Evolutionary conservation across 2,888 invertebrate species (phyloP).

Genomic region (Leptinotarsa haldemani): DNA sequence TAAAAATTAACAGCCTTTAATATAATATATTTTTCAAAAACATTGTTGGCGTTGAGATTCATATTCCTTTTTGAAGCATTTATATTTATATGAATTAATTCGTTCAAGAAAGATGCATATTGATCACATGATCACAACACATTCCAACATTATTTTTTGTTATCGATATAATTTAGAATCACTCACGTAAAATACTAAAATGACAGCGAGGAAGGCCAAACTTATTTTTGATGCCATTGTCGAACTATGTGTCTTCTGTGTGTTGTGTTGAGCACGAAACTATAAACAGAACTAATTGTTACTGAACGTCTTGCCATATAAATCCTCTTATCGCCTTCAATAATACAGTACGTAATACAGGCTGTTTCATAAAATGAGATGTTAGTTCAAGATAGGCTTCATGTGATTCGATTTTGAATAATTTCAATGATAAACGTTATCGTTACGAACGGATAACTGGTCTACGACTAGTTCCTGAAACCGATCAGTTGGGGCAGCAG

Average conservation of each 20-base stretch:
- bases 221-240: constrained; percentile 17
- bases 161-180: background rate
- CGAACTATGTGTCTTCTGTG: background rate
- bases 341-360: constrained; percentile 2
- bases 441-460: too few relatives aligned
- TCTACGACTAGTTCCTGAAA: too few relatives aligned
- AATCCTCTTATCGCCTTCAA: constrained; percentile 9
- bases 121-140: too few relatives aligned
- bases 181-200: constrained; percentile 3
- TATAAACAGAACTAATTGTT: background rate
- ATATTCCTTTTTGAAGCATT: too few relatives aligned
- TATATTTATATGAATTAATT: too few relatives aligned
- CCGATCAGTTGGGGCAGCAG: too few relatives aligned
- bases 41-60: too few relatives aligned
- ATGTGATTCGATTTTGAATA: too few relatives aligned
- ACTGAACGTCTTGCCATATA: background rate
- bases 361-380: background rate
- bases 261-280: background rate
- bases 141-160: background rate
- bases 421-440: too few relatives aligned
- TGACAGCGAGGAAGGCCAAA: constrained; percentile 7
- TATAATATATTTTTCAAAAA: too few relatives aligned
- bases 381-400: background rate
- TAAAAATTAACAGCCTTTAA: too few relatives aligned
- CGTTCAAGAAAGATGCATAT: too few relatives aligned